phyloP scores from a whole-genome alignment of 2,888 invertebrate species.

The Lysandra bellargus region DNA sequence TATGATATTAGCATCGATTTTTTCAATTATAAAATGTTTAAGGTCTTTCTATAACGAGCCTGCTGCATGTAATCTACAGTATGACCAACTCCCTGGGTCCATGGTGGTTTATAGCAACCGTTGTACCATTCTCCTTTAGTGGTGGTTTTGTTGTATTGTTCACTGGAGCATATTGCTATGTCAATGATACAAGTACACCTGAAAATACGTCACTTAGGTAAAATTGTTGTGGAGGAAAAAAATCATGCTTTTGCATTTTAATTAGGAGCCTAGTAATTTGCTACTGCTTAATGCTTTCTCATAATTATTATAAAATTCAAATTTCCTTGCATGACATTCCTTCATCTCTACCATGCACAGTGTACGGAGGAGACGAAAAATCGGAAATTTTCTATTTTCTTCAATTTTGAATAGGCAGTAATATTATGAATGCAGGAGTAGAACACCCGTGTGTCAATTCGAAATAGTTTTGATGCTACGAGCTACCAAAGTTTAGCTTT shows the following conservation, averaged over 20 bases:
- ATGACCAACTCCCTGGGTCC: conserved; percentile 62
- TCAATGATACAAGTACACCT: conserved; percentile 83
- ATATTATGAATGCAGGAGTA: no score
- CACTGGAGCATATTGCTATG: conserved; percentile 83
- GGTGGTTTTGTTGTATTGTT: conserved; percentile 83
- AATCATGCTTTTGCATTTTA: background rate
- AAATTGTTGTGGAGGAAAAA: background rate
- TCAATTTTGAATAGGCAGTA: no score
- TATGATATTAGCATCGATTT: background rate
- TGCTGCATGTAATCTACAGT: conserved; percentile 59
- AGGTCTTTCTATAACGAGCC: conserved; percentile 60
- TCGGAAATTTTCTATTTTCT: no score
- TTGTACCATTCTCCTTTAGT: conserved; percentile 79
- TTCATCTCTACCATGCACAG: no score
- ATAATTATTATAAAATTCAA: no score
- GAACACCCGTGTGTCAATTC: no score
- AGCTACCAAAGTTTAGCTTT: no score
- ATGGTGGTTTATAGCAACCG: conserved; percentile 76
- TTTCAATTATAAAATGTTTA: conserved; percentile 42
- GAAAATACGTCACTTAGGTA: conserved; percentile 82
- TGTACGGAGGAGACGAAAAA: no score
- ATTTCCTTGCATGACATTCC: no score
- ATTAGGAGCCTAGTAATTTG: background rate
- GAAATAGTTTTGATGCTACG: no score
- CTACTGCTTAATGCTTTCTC: background rate